phyloP scores from a whole-genome alignment of 2,888 invertebrate species.

The Lordiphosa andalusiaca region DNA sequence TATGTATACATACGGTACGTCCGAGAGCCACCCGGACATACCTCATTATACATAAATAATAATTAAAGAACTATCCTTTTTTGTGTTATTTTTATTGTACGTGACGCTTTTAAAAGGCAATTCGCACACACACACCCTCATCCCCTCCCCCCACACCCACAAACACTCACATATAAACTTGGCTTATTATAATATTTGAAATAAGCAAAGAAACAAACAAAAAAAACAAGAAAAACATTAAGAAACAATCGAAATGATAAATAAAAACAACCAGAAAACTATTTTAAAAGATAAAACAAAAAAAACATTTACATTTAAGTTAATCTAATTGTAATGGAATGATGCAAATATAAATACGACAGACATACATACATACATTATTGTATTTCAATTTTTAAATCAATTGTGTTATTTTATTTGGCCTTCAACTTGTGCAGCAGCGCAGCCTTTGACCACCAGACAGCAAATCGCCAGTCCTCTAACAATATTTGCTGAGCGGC shows the following conservation, averaged over 20 bases:
- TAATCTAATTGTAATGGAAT: conserved; percentile 41
- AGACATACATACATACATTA: conserved; percentile 22
- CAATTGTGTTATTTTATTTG: neutral
- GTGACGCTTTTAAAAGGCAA: conserved; percentile 42
- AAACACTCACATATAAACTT: conserved; percentile 42
- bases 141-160: neutral
- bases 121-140: conserved; percentile 11
- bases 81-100: conserved; percentile 4
- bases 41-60: conserved; percentile 1
- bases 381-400: conserved; percentile 29
- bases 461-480: no score
- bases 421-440: no score
- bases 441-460: no score
- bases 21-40: conserved; percentile 1
- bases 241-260: neutral
- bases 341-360: conserved; percentile 43
- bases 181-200: conserved; percentile 64
- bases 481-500: no score
- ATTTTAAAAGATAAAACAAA: conserved; percentile 36
- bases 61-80: neutral
- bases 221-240: conserved; percentile 23
- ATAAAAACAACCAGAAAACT: conserved; percentile 13
- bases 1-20: conserved; percentile 3
- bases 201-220: conserved; percentile 41
- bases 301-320: conserved; percentile 48